Base-by-base conservation (phyloP, 2,113 vertebrate genomes). In the Nycticorax nycticorax region DNA sequence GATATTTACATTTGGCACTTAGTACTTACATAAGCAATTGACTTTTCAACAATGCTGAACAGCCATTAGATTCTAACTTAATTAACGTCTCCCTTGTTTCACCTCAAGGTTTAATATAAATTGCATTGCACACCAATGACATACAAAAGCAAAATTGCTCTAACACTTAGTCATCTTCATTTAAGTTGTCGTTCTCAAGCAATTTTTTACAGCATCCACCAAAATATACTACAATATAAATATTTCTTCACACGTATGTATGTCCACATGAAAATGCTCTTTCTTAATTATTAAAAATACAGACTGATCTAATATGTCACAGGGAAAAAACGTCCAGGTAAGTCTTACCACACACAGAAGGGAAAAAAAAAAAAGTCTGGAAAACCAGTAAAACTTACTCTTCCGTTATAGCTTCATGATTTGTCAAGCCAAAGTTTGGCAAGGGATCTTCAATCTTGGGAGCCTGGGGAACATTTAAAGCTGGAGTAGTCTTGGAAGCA, bases 311-410 rank as follows among this genome's bases (percentile, higher is more conserved):
- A 74, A 45, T 8, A n/a, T 2, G 7, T 45, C 72, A 77, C 2
- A 10, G 30, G 8, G 12, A 3, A 73, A 84, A 93, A 55, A 33
- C 0, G 4, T 30, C 14, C 60, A 63, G 5, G 3, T 41, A 73
- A 63, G 17, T 59, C 60, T 55, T 63, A 71, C 33, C 8, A 60
- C 6, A 73, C 3, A 21, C 8, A 48, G 13, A 28, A 9, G 12
- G 3, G 8, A 1, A 2, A 20, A 41, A 2, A 20, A 41, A 48
- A 20, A 32, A 55, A 35, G 33, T 30, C 39, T 55, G n/a, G 37
- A 91, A 89, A 92, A 50, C 47, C 84, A 66, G 43, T 67, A 62
- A 48, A 89, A 98, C 98, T 98, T 98, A 98, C 98, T 98, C 97
- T 92, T 97, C 96, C 88, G 97, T 96, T 97, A 98, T 11, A 92